phyloP scores from a whole-genome alignment of 2,888 invertebrate genomes.

The Scaptomyza polygonia region DNA sequence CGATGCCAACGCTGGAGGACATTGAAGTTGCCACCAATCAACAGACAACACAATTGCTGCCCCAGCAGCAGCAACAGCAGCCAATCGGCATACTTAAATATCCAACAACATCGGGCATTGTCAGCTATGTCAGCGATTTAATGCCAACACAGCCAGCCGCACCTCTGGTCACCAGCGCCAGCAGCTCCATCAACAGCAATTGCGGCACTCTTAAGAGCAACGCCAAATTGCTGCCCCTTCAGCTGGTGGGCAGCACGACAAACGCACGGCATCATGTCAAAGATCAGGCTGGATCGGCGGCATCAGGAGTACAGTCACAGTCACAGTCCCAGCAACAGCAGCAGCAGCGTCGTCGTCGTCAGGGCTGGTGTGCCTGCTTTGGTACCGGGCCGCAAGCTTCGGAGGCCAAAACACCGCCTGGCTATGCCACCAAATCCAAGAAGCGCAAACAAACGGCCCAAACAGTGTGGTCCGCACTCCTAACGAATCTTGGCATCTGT shows the following conservation, averaged over 20 bases:
- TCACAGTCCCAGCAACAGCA: slow-evolving; percentile 56
- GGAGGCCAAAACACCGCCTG: slow-evolving; percentile 63
- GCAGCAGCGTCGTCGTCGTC: slow-evolving; percentile 32
- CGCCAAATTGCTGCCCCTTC: slow-evolving; percentile 69
- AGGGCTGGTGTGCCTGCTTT: slow-evolving; percentile 68
- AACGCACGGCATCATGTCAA: slow-evolving; percentile 37
- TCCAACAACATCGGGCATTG: slow-evolving; percentile 50
- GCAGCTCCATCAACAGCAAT: slow-evolving; percentile 47
- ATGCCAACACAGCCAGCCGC: slow-evolving; percentile 31
- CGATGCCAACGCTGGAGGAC: slow-evolving; percentile 81
- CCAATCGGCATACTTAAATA: slow-evolving; percentile 56
- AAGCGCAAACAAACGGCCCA: slow-evolving; percentile 74
- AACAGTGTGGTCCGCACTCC: slow-evolving; percentile 87
- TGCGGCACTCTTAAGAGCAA: slow-evolving; percentile 79
- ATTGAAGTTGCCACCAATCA: slow-evolving; percentile 74
- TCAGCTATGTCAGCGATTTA: slow-evolving; percentile 49
- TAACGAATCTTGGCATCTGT: slow-evolving; percentile 93
- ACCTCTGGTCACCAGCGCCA: slow-evolving; percentile 34
- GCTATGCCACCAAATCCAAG: slow-evolving; percentile 64
- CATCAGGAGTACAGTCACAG: slow-evolving; percentile 44
- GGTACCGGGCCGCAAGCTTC: slow-evolving; percentile 32
- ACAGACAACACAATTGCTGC: slow-evolving; percentile 21
- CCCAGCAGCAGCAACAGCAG: slow-evolving; percentile 48
- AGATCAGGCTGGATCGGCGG: slow-evolving; percentile 36
- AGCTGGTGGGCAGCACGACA: slow-evolving; percentile 50